Evolutionary conservation across 2,113 vertebrate genomes (phyloP).

Genomic region (Phycodurus eques): DNA sequence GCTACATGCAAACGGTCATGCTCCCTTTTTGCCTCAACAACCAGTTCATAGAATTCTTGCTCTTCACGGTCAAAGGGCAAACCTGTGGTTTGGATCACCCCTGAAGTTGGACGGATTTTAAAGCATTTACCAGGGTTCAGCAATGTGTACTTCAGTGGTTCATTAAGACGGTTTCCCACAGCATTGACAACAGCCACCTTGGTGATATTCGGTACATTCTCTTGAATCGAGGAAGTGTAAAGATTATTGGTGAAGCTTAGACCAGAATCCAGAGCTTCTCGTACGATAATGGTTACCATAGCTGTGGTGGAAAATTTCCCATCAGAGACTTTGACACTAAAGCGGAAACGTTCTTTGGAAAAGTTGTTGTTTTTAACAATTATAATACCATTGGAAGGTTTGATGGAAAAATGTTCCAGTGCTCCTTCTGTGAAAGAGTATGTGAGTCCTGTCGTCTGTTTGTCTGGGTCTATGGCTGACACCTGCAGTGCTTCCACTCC

Average conservation of each 20-base stretch:
- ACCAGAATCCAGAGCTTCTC: slow-evolving; percentile 90
- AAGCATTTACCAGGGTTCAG: slow-evolving; percentile 92
- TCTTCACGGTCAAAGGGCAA: slow-evolving; percentile 91
- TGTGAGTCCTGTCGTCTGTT: slow-evolving; percentile 80
- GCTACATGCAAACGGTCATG: slow-evolving; percentile 86
- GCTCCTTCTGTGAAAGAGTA: slow-evolving; percentile 87
- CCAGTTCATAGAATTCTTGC: slow-evolving; percentile 88
- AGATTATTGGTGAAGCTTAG: slow-evolving; percentile 86
- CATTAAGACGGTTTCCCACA: slow-evolving; percentile 89
- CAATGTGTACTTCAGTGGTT: slow-evolving; percentile 89
- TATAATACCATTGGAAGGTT: slow-evolving; percentile 81
- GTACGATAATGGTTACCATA: slow-evolving; percentile 83
- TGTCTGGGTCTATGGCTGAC: slow-evolving; percentile 87
- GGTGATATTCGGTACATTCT: slow-evolving; percentile 86
- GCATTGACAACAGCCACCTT: slow-evolving; percentile 91
- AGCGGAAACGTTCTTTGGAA: slow-evolving; percentile 86
- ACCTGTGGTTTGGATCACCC: slow-evolving; percentile 91
- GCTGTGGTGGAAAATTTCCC: slow-evolving; percentile 90
- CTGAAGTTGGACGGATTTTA: slow-evolving; percentile 88
- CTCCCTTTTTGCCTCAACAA: slow-evolving; percentile 91
- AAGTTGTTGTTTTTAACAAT: slow-evolving; percentile 87
- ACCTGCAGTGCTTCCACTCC: slow-evolving; percentile 91
- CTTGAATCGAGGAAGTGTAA: slow-evolving; percentile 87
- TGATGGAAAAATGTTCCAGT: slow-evolving; percentile 84
- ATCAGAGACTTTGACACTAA: slow-evolving; percentile 88